Evolutionary conservation across 2,113 vertebrate genomes (phyloP).

Genomic region (Gasterosteus nipponicus): DNA sequence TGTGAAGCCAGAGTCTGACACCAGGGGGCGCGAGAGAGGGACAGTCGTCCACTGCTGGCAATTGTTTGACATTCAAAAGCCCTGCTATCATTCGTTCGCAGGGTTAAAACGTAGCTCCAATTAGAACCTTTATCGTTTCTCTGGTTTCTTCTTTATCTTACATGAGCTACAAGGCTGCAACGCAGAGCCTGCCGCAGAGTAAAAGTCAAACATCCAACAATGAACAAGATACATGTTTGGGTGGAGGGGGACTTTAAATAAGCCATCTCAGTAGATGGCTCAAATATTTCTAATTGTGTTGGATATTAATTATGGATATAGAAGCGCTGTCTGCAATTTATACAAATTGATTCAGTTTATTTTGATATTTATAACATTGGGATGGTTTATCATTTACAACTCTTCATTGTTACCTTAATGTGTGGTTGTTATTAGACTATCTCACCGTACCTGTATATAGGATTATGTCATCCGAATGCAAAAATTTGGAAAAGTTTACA

Average conservation of each 20-base stretch:
- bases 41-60: not conserved
- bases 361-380: not conserved
- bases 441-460: not conserved
- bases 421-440: not conserved
- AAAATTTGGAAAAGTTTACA: not conserved
- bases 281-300: not conserved
- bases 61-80: not conserved
- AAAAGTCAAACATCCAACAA: not conserved
- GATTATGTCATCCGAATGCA: not conserved
- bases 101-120: not conserved
- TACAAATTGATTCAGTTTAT: not conserved
- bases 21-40: slow-evolving; percentile 52
- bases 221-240: not conserved
- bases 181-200: not conserved
- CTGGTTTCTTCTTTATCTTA: not conserved
- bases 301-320: not conserved
- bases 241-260: not conserved
- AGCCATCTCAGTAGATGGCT: not conserved
- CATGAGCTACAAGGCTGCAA: not conserved
- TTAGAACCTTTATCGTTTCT: not conserved
- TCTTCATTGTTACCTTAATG: not conserved
- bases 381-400: not conserved
- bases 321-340: not conserved
- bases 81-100: not conserved
- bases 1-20: slow-evolving; percentile 20